Percentiles rank a stretch among this genome's conserved stretches.
Conservation (phyloP, 2,888 invertebrate species). For the Nemurella pictetii region DNA sequence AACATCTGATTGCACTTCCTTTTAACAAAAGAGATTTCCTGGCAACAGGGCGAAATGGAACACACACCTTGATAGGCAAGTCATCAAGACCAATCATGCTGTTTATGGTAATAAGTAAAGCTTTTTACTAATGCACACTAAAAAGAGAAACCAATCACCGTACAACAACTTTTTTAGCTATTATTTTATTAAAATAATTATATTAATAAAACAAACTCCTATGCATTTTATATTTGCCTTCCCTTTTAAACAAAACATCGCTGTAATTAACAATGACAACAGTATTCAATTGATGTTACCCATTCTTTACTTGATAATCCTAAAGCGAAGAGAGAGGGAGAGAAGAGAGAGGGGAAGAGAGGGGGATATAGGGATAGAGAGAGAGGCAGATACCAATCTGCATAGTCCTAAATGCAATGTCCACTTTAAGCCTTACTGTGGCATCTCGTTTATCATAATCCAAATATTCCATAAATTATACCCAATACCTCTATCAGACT, state of each 20-base stretch:
- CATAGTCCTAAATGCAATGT: not conserved
- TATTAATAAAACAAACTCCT: too few species aligned
- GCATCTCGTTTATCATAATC: conserved; percentile 37
- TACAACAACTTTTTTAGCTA: too few species aligned
- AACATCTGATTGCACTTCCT: not conserved
- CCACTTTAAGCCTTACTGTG: not conserved
- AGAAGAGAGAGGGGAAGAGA: not conserved
- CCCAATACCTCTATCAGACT: conserved; percentile 37
- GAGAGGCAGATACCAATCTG: not conserved
- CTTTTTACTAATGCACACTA: too few species aligned
- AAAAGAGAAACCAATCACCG: too few species aligned
- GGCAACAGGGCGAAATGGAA: too few species aligned
- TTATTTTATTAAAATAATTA: too few species aligned
- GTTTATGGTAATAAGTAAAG: too few species aligned
- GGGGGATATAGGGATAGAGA: not conserved
- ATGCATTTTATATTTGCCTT: too few species aligned
- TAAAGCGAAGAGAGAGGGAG: not conserved
- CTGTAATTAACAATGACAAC: too few species aligned
- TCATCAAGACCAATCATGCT: too few species aligned
- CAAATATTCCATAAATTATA: conserved; percentile 34
- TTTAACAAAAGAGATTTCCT: conserved; percentile 9
- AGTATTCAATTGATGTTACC: not conserved
- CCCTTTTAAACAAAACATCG: too few species aligned
- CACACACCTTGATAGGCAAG: too few species aligned
- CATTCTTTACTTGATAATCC: not conserved